These are phyloP conservation scores for Pyrochroa serraticornis DNA, from an alignment of 2,888 invertebrate species.

Conservation along the genomic window DNA sequence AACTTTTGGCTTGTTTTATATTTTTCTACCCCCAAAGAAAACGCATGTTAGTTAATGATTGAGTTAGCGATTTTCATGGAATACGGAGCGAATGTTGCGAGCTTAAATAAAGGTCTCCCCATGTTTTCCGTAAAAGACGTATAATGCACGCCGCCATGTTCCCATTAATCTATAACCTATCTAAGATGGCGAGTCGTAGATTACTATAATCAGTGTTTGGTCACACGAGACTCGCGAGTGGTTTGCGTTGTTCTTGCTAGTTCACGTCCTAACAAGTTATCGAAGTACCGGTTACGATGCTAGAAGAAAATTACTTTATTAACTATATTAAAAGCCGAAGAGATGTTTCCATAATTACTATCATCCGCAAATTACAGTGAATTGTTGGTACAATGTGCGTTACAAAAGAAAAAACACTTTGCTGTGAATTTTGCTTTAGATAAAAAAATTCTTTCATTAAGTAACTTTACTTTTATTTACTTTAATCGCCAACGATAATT, in stretches of 20 bases:
- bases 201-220: constrained; percentile 46
- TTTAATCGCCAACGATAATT: too few species aligned
- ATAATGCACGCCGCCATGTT: constrained; percentile 38
- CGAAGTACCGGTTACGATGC: constrained; percentile 30
- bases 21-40: too few species aligned
- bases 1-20: too few species aligned
- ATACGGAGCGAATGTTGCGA: too few species aligned
- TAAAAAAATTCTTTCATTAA: too few species aligned
- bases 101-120: not conserved
- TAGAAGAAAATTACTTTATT: constrained; percentile 30
- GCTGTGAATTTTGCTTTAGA: too few species aligned
- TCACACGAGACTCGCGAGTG: constrained; percentile 38
- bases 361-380: constrained; percentile 25
- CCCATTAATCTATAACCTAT: constrained; percentile 36
- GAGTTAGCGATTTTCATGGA: too few species aligned
- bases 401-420: not conserved
- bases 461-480: too few species aligned
- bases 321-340: constrained; percentile 25
- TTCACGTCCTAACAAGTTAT: constrained; percentile 33
- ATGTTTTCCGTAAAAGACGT: constrained; percentile 23
- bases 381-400: not conserved
- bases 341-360: constrained; percentile 22
- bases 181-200: constrained; percentile 45
- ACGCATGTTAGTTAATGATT: too few species aligned
- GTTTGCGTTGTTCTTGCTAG: constrained; percentile 16